A percentile compares a stretch with the other conserved stretches of the same genome.
Evolutionary conservation across 1,140 invertebrate species (phyloP).

Genomic region (Cyclargus thomasi): DNA sequence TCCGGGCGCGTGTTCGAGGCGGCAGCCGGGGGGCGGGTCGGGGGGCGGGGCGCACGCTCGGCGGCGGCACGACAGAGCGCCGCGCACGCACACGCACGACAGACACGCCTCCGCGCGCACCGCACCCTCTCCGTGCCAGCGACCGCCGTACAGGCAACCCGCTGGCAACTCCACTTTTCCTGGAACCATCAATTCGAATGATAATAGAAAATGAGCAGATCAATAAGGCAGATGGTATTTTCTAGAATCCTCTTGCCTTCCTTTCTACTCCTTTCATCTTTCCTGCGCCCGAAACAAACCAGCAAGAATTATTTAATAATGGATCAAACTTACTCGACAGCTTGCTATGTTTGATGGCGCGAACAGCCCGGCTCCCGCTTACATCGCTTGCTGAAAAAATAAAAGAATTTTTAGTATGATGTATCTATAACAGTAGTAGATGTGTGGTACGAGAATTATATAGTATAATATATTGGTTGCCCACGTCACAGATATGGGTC

Average conservation of each 20-base stretch:
- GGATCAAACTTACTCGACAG: not conserved
- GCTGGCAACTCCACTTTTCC: slow-evolving; percentile 26
- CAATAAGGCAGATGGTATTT: too few species aligned
- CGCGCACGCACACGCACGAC: slow-evolving; percentile 82
- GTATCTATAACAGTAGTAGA: too few species aligned
- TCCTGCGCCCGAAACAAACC: too few species aligned
- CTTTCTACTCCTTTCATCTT: too few species aligned
- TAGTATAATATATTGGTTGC: too few species aligned
- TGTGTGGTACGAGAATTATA: too few species aligned
- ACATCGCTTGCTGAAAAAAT: not conserved
- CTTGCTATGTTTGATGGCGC: not conserved
- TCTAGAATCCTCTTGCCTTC: too few species aligned
- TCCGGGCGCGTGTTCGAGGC: slow-evolving; percentile 79
- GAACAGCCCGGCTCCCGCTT: not conserved
- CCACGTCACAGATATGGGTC: too few species aligned
- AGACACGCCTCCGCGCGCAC: slow-evolving; percentile 87
- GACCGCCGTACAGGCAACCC: slow-evolving; percentile 80
- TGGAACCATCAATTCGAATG: slow-evolving; percentile 23
- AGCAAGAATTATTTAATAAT: not conserved
- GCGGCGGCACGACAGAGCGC: slow-evolving; percentile 84
- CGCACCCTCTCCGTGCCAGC: slow-evolving; percentile 78
- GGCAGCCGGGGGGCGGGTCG: slow-evolving; percentile 82
- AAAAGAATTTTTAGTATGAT: not conserved
- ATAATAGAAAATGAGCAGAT: too few species aligned
- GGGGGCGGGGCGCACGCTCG: slow-evolving; percentile 83